A percentile compares a stretch with the other conserved stretches of the same genome.
Conservation (phyloP, 2,797 vertebrate species). For the Peromyscus attwateri region DNA sequence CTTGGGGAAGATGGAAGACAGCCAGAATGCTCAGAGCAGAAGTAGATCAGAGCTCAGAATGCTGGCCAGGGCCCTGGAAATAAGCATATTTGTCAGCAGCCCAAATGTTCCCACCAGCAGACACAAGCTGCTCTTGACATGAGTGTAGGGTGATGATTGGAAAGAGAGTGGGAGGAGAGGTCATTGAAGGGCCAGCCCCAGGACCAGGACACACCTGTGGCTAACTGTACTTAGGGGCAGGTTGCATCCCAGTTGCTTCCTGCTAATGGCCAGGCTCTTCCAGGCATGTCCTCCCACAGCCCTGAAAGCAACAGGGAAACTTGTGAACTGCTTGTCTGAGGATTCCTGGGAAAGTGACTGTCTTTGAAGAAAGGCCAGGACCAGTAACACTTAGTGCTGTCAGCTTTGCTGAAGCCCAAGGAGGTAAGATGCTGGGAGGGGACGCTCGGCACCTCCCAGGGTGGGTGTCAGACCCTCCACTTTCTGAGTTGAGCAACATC, state of each 20-base stretch:
- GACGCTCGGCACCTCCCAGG: not conserved
- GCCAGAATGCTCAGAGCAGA: slow-evolving; percentile 85
- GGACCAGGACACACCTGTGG: not conserved
- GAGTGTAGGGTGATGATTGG: not conserved
- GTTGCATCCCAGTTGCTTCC: not conserved
- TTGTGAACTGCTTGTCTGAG: not conserved
- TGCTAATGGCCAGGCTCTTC: not conserved
- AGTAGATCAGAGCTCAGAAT: slow-evolving; percentile 84
- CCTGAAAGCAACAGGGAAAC: not conserved
- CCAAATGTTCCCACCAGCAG: slow-evolving; percentile 80
- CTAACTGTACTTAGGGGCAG: not conserved
- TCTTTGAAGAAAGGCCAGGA: not conserved
- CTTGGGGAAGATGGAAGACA: slow-evolving; percentile 84
- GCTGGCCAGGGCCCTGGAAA: slow-evolving; percentile 83
- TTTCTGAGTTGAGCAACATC: not conserved
- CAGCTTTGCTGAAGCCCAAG: not conserved
- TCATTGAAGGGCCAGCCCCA: not conserved
- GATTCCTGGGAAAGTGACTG: not conserved
- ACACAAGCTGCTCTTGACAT: slow-evolving; percentile 27
- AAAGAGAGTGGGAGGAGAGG: slow-evolving; percentile 26
- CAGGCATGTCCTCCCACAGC: not conserved
- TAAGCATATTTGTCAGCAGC: slow-evolving; percentile 84
- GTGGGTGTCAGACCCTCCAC: not conserved
- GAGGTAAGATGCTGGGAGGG: not conserved
- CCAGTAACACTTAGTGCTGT: not conserved